phyloP scores from a whole-genome alignment of 2,888 invertebrate species.

The Onthophagus sagittarius region DNA sequence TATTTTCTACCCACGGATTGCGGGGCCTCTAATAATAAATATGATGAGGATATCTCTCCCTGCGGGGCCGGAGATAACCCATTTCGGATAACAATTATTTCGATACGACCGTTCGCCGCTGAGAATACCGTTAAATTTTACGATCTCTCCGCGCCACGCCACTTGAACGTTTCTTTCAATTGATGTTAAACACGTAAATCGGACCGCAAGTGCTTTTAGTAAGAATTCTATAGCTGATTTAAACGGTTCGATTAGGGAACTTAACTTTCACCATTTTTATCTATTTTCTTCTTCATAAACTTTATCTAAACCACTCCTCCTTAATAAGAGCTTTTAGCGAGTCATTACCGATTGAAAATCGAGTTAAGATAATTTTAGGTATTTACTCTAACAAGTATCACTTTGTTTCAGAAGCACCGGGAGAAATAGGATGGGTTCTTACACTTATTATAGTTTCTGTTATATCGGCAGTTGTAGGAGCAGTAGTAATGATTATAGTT shows the following conservation, averaged over 20 bases:
- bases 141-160: not conserved
- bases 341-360: not conserved
- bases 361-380: not conserved
- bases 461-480: constrained; percentile 66
- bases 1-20: not conserved
- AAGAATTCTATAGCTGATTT: not conserved
- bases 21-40: not conserved
- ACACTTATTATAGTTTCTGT: constrained; percentile 68
- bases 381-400: constrained; percentile 1
- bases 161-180: not conserved
- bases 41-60: not conserved
- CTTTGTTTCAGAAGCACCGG: constrained; percentile 54
- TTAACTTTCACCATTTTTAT: not conserved
- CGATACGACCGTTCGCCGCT: not conserved
- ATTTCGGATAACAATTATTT: not conserved
- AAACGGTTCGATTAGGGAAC: not conserved
- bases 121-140: not conserved
- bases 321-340: not conserved
- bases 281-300: no score
- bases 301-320: not conserved
- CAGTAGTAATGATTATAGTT: constrained; percentile 67
- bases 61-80: not conserved
- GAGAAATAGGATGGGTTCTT: constrained; percentile 66
- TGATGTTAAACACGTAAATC: not conserved
- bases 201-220: not conserved